Conservation (phyloP, 2,797 vertebrate genomes). For the Sebastes steindachneri region DNA sequence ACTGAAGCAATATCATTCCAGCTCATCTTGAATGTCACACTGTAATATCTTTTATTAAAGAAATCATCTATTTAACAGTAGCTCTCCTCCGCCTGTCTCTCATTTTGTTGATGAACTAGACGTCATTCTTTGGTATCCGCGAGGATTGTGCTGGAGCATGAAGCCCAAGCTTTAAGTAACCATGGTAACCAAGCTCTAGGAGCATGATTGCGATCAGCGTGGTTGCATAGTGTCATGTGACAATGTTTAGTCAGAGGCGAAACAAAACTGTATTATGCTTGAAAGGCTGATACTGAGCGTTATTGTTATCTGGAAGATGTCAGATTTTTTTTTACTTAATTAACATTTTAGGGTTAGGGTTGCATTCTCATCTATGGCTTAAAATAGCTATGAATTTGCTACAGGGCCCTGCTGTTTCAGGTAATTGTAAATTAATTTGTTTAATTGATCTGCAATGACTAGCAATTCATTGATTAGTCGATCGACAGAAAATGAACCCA, state of each 20-base stretch:
- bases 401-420: neutral
- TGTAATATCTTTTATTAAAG: slow-evolving; percentile 76
- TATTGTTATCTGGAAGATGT: neutral
- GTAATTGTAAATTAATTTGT: neutral
- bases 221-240: slow-evolving; percentile 42
- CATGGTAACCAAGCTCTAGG: slow-evolving; percentile 37
- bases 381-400: neutral
- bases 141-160: slow-evolving; percentile 1
- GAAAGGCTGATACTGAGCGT: neutral
- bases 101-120: neutral
- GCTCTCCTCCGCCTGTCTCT: slow-evolving; percentile 1
- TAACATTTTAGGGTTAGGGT: neutral
- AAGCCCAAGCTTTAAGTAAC: slow-evolving; percentile 42
- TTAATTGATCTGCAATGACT: neutral
- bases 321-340: neutral
- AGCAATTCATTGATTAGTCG: neutral
- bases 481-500: neutral
- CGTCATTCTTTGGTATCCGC: slow-evolving; percentile 1
- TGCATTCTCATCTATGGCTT: neutral
- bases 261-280: slow-evolving; percentile 18
- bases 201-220: slow-evolving; percentile 40
- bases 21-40: slow-evolving; percentile 60
- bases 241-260: slow-evolving; percentile 17
- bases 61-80: slow-evolving; percentile 73
- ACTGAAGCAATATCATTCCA: slow-evolving; percentile 66